Base-by-base conservation (phyloP, 2,888 invertebrate genomes). In the Polia nebulosa region DNA sequence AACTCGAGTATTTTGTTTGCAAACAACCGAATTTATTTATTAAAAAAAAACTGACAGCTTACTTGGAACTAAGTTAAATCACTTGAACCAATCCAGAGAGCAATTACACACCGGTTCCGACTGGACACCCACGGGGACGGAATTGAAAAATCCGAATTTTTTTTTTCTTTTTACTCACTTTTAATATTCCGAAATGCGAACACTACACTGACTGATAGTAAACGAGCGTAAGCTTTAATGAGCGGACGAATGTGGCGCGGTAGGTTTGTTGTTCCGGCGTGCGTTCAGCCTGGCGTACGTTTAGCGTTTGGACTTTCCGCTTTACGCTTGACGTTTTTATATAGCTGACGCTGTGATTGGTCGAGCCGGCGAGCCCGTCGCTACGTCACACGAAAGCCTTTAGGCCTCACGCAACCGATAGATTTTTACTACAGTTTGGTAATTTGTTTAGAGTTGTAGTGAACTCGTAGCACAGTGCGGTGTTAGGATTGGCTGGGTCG, bases 381-480 rank as follows among this genome's bases (percentile, higher is more conserved):
- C 85, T 89, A 93, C 92, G 93, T 92, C 92, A 93, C 87, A 61
- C 82, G 88, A 92, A 93, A 93, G 93, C 93, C 92, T 91, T 86
- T 79, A 79, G 76, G 79, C 75, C 77, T 74, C 78, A 78, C 81
- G 64, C 78, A 83, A 80, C 83, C 69, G 76, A 84, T 86, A 88
- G 87, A 86, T 89, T 88, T 84, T 73, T 74, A 74, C 49, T 64
- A 78, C 44, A 60, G 60, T 77, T 74, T 69, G 68, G 76, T 68
- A 75, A 76, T 79, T 72, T 69, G 22, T 34, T 39, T 17, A 15
- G 44, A 57, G 41, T 64, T 27, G 69, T 51, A 32, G 52, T 32
- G 49, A 15, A 17, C 17, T 9, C 17, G 39, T 20, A 58, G 63
- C 75, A 53, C 68, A 15, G 63, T 22, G 39, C 47, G 27, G 62